Evolutionary conservation across 64 coral and sea anemone genomes (phyloP).

Genomic region (Acropora yongei): DNA sequence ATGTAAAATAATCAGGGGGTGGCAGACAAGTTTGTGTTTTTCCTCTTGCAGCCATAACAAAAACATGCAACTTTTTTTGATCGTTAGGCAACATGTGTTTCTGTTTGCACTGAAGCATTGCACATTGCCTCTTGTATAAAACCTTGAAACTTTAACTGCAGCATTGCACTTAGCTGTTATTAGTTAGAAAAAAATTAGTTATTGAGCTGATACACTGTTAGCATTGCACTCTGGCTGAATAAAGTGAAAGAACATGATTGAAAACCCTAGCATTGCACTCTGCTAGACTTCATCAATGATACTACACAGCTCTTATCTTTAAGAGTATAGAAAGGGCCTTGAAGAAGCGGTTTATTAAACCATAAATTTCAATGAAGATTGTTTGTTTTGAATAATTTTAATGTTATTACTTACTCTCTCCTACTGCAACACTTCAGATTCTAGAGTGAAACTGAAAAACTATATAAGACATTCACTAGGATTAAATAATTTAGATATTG

Average conservation of each 20-base stretch:
- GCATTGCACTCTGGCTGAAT: constrained; percentile 62
- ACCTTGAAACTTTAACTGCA: neutral
- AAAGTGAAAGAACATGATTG: constrained; percentile 49
- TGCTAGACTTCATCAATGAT: constrained; percentile 23
- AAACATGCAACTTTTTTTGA: neutral
- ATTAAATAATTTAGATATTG: no score
- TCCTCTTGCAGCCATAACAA: neutral
- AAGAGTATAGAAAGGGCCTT: neutral
- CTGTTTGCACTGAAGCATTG: neutral
- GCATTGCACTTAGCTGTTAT: neutral
- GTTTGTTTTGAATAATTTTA: no score
- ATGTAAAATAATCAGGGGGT: neutral
- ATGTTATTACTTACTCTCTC: no score
- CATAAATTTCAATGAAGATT: no score
- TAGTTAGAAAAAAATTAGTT: neutral
- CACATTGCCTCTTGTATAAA: neutral
- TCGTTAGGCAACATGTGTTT: neutral
- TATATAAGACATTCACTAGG: no score
- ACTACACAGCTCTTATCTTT: constrained; percentile 1
- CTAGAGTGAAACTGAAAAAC: no score
- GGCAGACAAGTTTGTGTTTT: neutral
- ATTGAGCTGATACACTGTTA: constrained; percentile 80
- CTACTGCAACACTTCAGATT: no score
- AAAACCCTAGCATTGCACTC: constrained; percentile 8
- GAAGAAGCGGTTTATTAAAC: constrained; percentile 1